Conservation (phyloP, 2,888 invertebrate genomes). For the Apotomis turbidana region DNA sequence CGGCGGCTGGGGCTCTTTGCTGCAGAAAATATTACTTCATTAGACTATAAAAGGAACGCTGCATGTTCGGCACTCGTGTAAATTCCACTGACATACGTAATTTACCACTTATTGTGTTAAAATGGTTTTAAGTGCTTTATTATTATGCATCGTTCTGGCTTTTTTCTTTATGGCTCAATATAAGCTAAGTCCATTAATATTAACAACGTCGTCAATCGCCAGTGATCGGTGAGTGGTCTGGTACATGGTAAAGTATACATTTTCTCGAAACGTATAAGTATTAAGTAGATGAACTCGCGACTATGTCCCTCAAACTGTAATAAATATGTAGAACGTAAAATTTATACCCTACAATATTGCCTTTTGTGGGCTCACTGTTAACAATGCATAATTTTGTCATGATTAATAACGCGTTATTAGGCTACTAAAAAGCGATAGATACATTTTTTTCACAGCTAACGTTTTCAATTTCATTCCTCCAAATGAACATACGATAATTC, state of each 20-base stretch:
- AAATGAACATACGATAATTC: background rate
- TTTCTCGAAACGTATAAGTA: conserved; percentile 6
- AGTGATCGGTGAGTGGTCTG: conserved; percentile 29
- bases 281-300: background rate
- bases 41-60: conserved; percentile 52
- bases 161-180: conserved; percentile 52
- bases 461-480: background rate
- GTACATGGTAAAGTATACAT: conserved; percentile 49
- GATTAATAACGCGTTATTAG: background rate
- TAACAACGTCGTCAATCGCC: conserved; percentile 15
- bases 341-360: conserved; percentile 27
- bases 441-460: background rate
- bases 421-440: background rate
- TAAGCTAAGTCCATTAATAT: conserved; percentile 40
- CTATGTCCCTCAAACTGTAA: background rate
- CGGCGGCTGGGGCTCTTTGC: conserved; percentile 46
- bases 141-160: conserved; percentile 64
- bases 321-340: too few species aligned
- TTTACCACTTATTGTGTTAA: conserved; percentile 50
- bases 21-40: conserved; percentile 59
- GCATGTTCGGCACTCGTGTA: conserved; percentile 57
- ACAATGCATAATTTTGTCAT: background rate
- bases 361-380: conserved; percentile 74
- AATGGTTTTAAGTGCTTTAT: conserved; percentile 53
- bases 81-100: conserved; percentile 47